Evolutionary conservation across 2,888 invertebrate genomes (phyloP).

Genomic region (Lasioglossum calceatum): DNA sequence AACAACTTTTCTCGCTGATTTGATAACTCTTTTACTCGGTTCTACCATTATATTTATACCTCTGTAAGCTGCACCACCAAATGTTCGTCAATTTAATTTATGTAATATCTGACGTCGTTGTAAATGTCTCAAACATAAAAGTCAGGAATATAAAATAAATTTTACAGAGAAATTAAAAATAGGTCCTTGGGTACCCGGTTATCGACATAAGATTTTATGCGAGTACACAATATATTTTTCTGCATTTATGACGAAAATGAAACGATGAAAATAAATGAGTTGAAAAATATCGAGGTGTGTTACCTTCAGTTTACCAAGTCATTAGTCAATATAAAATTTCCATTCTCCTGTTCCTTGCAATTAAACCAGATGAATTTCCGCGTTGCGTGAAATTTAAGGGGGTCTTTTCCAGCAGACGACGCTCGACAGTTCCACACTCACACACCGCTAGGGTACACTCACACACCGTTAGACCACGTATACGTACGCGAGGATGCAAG

Average conservation of each 20-base stretch:
- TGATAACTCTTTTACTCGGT: background rate
- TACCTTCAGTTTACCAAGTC: background rate
- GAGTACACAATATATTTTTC: too few relatives aligned
- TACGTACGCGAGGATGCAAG: too few relatives aligned
- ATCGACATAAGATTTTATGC: background rate
- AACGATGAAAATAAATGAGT: background rate
- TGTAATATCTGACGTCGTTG: background rate
- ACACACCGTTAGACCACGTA: too few relatives aligned
- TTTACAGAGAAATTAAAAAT: too few relatives aligned
- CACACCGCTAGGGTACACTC: too few relatives aligned
- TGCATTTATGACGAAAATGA: background rate
- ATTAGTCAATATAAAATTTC: background rate
- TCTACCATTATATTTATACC: background rate
- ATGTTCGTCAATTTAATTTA: background rate
- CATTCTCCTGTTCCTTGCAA: background rate
- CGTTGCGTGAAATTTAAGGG: too few relatives aligned
- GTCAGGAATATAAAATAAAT: background rate
- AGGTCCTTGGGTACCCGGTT: too few relatives aligned
- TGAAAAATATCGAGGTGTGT: background rate
- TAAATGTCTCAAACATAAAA: background rate
- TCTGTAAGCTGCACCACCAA: too few relatives aligned
- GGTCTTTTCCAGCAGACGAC: too few relatives aligned
- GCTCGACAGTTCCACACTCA: too few relatives aligned
- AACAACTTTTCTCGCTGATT: background rate
- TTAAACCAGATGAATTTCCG: background rate